A percentile compares a stretch with the other conserved stretches of the same genome.
phyloP scores from a whole-genome alignment of 2,888 invertebrate genomes.

The Ferdinandea cuprea region DNA sequence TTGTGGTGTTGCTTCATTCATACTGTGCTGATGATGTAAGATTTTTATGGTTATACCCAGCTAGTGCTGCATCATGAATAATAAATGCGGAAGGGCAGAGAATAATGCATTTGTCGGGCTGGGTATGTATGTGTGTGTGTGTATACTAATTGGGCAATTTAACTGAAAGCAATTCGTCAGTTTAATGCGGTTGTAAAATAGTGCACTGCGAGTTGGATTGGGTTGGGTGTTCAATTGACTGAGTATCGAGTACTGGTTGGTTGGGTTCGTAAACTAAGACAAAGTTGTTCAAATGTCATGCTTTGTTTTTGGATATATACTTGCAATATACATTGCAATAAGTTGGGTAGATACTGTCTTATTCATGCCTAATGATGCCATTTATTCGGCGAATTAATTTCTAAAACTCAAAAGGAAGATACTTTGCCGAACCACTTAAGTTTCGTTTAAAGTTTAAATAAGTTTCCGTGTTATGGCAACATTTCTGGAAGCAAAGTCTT shows the following conservation, averaged over 20 bases:
- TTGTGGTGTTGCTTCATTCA: constrained; percentile 28
- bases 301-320: no score
- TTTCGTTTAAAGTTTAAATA: no score
- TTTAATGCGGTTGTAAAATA: constrained; percentile 47
- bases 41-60: constrained; percentile 43
- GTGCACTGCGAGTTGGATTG: no score
- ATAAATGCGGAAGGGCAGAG: constrained; percentile 36
- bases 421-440: no score
- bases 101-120: constrained; percentile 29
- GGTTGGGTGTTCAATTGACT: constrained; percentile 7
- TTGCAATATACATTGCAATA: not conserved
- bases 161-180: constrained; percentile 19
- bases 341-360: not conserved
- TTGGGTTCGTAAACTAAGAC: no score
- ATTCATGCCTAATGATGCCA: no score
- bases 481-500: no score
- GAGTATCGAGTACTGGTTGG: constrained; percentile 15
- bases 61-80: constrained; percentile 32
- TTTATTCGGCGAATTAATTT: no score
- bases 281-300: constrained; percentile 8
- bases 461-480: no score
- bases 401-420: no score
- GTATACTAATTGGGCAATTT: constrained; percentile 48
- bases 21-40: constrained; percentile 62
- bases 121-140: no score